Base-by-base conservation (phyloP, 2,888 invertebrate species). In the Pachydiplax longipennis region DNA sequence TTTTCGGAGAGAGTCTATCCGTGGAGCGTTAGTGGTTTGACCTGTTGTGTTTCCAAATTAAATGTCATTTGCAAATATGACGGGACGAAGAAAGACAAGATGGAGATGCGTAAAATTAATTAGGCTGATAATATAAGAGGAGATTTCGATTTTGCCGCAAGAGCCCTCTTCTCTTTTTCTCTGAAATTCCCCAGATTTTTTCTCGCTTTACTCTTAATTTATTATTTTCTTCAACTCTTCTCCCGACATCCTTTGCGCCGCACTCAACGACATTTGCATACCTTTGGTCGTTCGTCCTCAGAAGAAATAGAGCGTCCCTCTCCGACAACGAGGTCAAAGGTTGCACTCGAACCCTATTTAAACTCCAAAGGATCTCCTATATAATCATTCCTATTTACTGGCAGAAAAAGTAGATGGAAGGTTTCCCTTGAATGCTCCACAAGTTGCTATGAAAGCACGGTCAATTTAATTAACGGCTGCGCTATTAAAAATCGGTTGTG, bases 161-260 rank as follows among this genome's bases (percentile, higher is more conserved):
- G 44, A 44, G 44, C 8, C 44, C 0, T 44, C 8, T 44, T 44
- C 44, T 10, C 10, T 44, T 44, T 44, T 44, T 44, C 44, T 44
- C 3, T 37, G 37, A 37, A 37, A 37, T 37, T 44, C 44, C 44
- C 44, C 44, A 44, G n/a, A 65, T 65, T 65, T 65, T 61, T 12
- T 1, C 25, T n/a, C 22, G 40, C 90, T 31, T 80, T 25, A 58
- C 58, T 13, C 15, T 18, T 80, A 44, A 40, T 15, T 35, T 18
- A 10, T n/a, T n/a, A 58, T 87, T 91, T 90, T 80, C 58, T 73
- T 83, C 37, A n/a, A 13, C 82, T 48, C 31, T 12, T 83, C 58
- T 22, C 58, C 58, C 18, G 1, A 58, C 13, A 25, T 25, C 44
- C 22, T 35, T 22, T 10, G 22, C 18, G 12, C 37, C 40, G 1